Evolutionary conservation across 23 tunicate species (phyloP), one percentile per base, ranked within the genome.

Genomic region (Halocynthia roretzi): DNA sequence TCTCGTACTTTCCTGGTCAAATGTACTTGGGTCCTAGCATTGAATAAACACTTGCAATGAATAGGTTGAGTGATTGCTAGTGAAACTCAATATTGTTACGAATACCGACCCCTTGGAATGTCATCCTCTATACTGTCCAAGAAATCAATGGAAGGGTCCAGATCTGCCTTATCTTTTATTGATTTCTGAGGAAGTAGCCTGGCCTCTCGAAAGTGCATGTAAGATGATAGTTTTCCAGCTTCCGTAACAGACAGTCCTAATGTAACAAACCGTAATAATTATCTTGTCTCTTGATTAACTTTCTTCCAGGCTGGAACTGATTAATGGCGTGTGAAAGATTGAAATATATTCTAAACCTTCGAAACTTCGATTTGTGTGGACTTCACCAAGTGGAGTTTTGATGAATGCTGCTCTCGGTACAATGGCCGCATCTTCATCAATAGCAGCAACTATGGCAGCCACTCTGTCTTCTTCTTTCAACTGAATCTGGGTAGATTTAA

Each of bases 401-500:
- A 94, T 84, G 61, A 52, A 88, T 52, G 99, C 99, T 6, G 91
- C 96, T 76, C 99, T 53, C 7, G 99, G 99, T 9, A 94, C 99
- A 66, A 88, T 88, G 53, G 81, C 89, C 6, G 90, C 83, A 67
- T 94, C 99, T 73, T 87, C 87, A 51, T 88, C 87, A 40, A 94
- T 94, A 40, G 83, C 80, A n/a, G 90, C 77, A 56, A 94, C 78
- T 1, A 94, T 78, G 7, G 99, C 99, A 60, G 95, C 82, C 40
- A 94, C 53, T 14, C 99, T 67, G 55, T 94, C 97, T 71, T 94
- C 99, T 66, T 94, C 99, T 77, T 94, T 92, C 49, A 92, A 68
- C 81, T 86, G 98, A 73, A 92, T 75, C 98, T 92, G 75, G 48
- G 44, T 31, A 31, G 44, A 31, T 31, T 31, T 31, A 31, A 4